Evolutionary conservation across 1,140 invertebrate species (phyloP), one percentile per base, ranked within the genome.

Genomic region (Zaprionus taronus): DNA sequence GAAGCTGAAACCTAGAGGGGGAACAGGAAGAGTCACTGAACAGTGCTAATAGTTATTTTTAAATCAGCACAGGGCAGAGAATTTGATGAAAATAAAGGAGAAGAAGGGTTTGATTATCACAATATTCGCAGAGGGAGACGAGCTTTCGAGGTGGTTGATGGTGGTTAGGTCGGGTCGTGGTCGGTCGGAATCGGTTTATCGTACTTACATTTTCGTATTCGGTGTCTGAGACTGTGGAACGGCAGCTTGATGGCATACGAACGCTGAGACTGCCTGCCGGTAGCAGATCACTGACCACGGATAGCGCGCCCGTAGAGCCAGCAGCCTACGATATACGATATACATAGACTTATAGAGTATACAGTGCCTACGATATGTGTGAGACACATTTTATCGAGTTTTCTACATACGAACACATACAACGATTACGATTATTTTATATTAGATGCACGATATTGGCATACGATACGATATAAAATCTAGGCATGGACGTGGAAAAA

Each of bases 201-300:
- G 51, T 89, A 95, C 96, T 96, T 95, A 97, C 97, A 94, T 96
- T 97, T 93, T 96, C 95, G 91, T 96, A 96, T 94, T 99, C 98
- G 91, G 97, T 98, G 93, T 99, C 98, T 77, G 98, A 98, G 74
- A 98, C 96, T 61, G 98, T 97, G 79, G 97, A 97, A 82, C 97
- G 95, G 93, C 97, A 96, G 55, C 96, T 96, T 60, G 86, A 94
- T 92, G 92, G 92, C 86, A 93, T 81, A 63, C 89, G 92, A 28
- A 87, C 77, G 68, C 78, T 82, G 64, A 92, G 65, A 65, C 87
- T 86, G 76, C 87, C 84, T 57, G 74, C 71, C 58, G 89, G 85
- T 15, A 90, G 76, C 15, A 92, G 77, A 82, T 92, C 91, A 77
- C 91, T 93, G 77, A 92, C 92, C 68, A 92, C 92, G 41, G 92